Evolutionary conservation across 2,113 vertebrate species (phyloP).

Genomic region (Phylloscopus whistleri): DNA sequence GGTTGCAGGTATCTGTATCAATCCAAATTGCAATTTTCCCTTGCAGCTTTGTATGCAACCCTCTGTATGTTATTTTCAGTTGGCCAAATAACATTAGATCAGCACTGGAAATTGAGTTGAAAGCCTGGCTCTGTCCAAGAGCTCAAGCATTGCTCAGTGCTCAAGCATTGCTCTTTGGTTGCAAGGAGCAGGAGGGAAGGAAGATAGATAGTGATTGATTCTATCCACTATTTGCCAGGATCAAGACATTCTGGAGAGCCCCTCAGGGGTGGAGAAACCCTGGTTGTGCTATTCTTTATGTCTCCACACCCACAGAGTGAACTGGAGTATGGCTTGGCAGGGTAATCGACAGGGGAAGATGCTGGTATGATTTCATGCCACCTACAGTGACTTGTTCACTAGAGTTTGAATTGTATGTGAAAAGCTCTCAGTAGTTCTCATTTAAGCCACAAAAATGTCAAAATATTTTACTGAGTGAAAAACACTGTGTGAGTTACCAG

Average conservation of each 20-base stretch:
- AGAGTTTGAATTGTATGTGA: conserved; percentile 39
- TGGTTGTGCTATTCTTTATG: neutral
- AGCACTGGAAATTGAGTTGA: neutral
- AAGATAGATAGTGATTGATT: neutral
- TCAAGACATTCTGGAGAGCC: neutral
- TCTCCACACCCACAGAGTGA: neutral
- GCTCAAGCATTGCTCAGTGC: rapidly evolving
- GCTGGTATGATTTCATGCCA: conserved; percentile 12
- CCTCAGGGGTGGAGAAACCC: neutral
- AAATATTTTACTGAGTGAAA: conserved; percentile 59
- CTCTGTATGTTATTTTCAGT: neutral
- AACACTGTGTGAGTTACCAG: conserved; percentile 42
- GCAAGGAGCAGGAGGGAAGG: neutral
- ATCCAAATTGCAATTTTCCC: neutral
- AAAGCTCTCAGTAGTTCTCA: conserved; percentile 10
- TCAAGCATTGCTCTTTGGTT: neutral
- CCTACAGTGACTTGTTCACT: neutral
- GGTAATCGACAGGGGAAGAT: neutral
- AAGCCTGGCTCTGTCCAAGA: neutral
- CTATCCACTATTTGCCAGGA: neutral
- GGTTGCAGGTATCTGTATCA: neutral
- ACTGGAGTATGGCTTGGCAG: neutral
- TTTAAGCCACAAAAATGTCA: conserved; percentile 52
- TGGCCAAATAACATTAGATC: neutral
- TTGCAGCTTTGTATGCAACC: rapidly evolving